Base-by-base conservation (phyloP, 2,888 invertebrate genomes). In the Mesorhabditis spiculigera region DNA sequence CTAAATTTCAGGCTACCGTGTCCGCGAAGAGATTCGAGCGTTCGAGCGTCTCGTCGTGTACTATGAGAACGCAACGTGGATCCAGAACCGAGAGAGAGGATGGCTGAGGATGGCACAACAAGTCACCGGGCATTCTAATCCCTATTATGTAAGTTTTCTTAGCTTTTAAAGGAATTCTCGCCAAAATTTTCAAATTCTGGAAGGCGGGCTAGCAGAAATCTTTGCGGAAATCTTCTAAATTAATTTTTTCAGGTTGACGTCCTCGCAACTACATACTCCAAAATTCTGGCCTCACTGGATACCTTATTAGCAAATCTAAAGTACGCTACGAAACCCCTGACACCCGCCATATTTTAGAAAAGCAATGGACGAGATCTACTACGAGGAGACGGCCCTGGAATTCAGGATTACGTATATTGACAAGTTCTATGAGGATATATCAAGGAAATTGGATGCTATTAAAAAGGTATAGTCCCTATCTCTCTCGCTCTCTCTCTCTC, bases 11-110 rank as follows among this genome's bases (percentile, higher is more conserved):
- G 75, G 72, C 5, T 78, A 80, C 72, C 63, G 72, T 44, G 78
- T 73, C 3, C 69, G 80, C 0, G 73, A 77, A 66, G 68, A 74
- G 6, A 76, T 80, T 63, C 71, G 76, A 13, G 70, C 71, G 5
- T 75, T 75, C 67, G 69, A 70, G 4, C 71, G 74, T 67, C 65
- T 77, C n/a, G 73, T 75, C 65, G 67, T 65, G 6, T 76, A 75
- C 70, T 76, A 74, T 62, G 78, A 80, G 44, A 77, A 78, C 43
- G 74, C 76, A 5, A 75, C 75, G 5, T 80, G 75, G 76, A 73
- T 80, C 63, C 80, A 80, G 69, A 78, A 77, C 65, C 68, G 76
- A 74, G 74, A 64, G 44, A 41, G 16, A 42, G n/a, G 3, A 50
- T 42, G 43, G 50, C 16, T 45, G 16, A 66, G 5, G 16, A 43